Percentiles rank a stretch among this genome's conserved stretches.
phyloP scores from a whole-genome alignment of 2,888 invertebrate genomes.

The Pseudoips prasinana region DNA sequence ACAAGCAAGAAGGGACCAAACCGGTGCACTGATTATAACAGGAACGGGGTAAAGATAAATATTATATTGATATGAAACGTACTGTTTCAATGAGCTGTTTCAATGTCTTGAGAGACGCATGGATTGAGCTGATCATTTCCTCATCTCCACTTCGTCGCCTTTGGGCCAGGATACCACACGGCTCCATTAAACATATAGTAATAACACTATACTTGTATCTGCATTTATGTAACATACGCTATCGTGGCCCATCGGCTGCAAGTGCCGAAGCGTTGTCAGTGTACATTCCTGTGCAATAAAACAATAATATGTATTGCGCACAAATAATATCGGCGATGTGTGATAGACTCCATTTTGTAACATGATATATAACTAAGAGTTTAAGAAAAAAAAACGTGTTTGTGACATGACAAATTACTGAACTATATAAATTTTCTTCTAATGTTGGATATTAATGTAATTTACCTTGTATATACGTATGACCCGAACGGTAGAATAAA shows the following conservation, averaged over 20 bases:
- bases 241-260: slow-evolving; percentile 34
- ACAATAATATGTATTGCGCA: slow-evolving; percentile 55
- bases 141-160: too few relatives aligned
- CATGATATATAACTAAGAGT: slow-evolving; percentile 45
- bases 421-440: slow-evolving; percentile 64
- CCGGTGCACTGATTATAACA: slow-evolving; percentile 67
- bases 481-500: slow-evolving; percentile 63
- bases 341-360: slow-evolving; percentile 67
- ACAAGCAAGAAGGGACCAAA: slow-evolving; percentile 68
- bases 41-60: slow-evolving; percentile 54
- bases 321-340: slow-evolving; percentile 63
- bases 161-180: too few relatives aligned
- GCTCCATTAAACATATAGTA: too few relatives aligned
- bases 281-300: slow-evolving; percentile 32
- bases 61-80: slow-evolving; percentile 32
- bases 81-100: slow-evolving; percentile 50
- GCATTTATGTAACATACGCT: slow-evolving; percentile 18
- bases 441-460: slow-evolving; percentile 70
- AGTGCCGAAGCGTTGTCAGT: slow-evolving; percentile 11
- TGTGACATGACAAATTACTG: slow-evolving; percentile 55
- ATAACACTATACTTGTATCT: too few relatives aligned
- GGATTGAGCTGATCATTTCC: neutral
- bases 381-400: slow-evolving; percentile 38
- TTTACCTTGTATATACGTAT: slow-evolving; percentile 79
- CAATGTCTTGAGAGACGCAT: slow-evolving; percentile 45